Percentiles rank a stretch among this genome's conserved stretches.
Conservation (phyloP, 1,140 invertebrate genomes). For the Macrostomum lignano region DNA sequence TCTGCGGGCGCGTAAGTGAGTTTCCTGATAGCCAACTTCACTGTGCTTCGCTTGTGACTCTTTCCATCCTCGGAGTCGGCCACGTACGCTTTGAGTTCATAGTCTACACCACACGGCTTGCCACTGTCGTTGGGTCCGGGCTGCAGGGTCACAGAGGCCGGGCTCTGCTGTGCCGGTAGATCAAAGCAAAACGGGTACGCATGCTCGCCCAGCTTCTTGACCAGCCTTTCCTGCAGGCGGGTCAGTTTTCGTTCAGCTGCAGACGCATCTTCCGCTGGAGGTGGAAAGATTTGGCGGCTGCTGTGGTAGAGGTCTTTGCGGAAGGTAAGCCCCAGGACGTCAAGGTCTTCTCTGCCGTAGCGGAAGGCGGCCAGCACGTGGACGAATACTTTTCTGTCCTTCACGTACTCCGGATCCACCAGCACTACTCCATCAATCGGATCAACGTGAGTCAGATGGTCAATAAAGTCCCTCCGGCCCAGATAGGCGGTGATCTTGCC, state of each 20-base stretch:
- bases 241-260: slow-evolving; percentile 49
- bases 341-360: slow-evolving; percentile 84
- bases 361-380: slow-evolving; percentile 85
- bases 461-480: slow-evolving; percentile 61
- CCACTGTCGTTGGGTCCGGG: slow-evolving; percentile 1
- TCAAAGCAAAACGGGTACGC: slow-evolving; percentile 96
- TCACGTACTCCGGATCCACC: slow-evolving; percentile 87
- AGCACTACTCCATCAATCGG: slow-evolving; percentile 83
- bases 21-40: slow-evolving; percentile 40
- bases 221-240: slow-evolving; percentile 63
- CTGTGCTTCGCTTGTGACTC: slow-evolving; percentile 37
- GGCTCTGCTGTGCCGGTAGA: slow-evolving; percentile 15
- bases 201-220: slow-evolving; percentile 81
- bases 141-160: slow-evolving; percentile 19
- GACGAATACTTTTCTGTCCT: slow-evolving; percentile 45
- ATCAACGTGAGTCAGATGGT: slow-evolving; percentile 52
- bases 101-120: slow-evolving; percentile 79
- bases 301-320: slow-evolving; percentile 85
- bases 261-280: slow-evolving; percentile 33
- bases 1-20: slow-evolving; percentile 94
- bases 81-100: slow-evolving; percentile 78
- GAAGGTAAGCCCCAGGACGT: slow-evolving; percentile 84
- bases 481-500: slow-evolving; percentile 61
- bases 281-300: slow-evolving; percentile 31
- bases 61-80: slow-evolving; percentile 55